phyloP scores from a whole-genome alignment of 2,888 invertebrate genomes.

The Agrilus cyanescens region DNA sequence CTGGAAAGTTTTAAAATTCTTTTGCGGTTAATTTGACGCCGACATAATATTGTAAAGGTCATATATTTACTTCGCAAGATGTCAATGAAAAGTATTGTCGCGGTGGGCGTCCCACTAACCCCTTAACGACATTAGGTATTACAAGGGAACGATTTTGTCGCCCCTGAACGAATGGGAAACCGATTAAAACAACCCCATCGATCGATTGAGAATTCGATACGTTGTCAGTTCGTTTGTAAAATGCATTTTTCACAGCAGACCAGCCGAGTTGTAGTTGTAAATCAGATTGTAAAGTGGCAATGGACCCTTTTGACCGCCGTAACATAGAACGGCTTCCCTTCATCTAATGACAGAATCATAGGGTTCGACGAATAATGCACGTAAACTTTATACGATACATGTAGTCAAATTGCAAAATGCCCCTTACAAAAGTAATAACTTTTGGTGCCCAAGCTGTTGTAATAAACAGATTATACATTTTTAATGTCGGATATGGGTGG shows the following conservation, averaged over 20 bases:
- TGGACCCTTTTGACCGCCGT: constrained; percentile 10
- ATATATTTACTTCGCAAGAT: too few species aligned
- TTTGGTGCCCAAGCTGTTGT: too few species aligned
- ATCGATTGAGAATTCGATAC: constrained; percentile 35
- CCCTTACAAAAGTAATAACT: too few species aligned
- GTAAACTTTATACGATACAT: too few species aligned
- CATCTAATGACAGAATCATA: constrained; percentile 35
- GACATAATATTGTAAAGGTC: too few species aligned
- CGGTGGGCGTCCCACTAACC: constrained; percentile 33
- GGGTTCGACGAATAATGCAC: constrained; percentile 21
- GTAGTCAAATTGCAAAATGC: too few species aligned
- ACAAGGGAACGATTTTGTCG: constrained; percentile 28
- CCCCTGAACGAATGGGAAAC: constrained; percentile 30
- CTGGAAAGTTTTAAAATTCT: too few species aligned
- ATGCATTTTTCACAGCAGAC: constrained; percentile 27
- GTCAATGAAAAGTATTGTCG: constrained; percentile 22
- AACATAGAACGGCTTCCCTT: constrained; percentile 20
- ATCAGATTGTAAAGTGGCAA: constrained; percentile 1
- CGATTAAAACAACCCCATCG: constrained; percentile 38
- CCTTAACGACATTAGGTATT: constrained; percentile 32
- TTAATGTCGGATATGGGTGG: too few species aligned
- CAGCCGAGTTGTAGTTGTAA: constrained; percentile 12
- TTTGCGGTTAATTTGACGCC: too few species aligned
- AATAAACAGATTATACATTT: too few species aligned
- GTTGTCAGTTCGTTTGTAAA: constrained; percentile 35